phyloP scores from a whole-genome alignment of 2,888 invertebrate genomes.

The Drosophila robusta region DNA sequence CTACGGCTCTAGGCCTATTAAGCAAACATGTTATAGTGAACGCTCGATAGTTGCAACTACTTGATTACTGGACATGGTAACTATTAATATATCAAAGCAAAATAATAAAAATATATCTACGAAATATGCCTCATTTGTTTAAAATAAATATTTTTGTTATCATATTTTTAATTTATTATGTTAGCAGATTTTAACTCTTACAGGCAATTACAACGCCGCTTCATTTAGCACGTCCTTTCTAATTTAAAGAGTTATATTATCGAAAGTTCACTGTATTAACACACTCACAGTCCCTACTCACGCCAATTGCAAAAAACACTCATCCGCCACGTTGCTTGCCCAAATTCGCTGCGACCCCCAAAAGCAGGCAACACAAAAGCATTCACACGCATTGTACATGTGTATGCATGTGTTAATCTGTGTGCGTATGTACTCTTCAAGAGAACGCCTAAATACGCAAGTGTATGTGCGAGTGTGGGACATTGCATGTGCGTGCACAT shows the following conservation, averaged over 20 bases:
- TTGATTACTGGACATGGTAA: too few relatives aligned
- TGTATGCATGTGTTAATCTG: slow-evolving; percentile 7
- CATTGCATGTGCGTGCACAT: slow-evolving; percentile 50
- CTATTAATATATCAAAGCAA: too few relatives aligned
- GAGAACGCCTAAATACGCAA: slow-evolving; percentile 6
- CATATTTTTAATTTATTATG: too few relatives aligned
- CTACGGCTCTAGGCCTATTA: slow-evolving; percentile 70
- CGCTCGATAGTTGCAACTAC: background rate
- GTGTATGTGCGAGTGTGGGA: slow-evolving; percentile 7
- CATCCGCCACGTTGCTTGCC: slow-evolving; percentile 54
- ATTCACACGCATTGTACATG: slow-evolving; percentile 1
- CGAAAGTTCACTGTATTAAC: background rate
- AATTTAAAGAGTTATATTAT: too few relatives aligned
- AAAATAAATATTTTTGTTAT: too few relatives aligned
- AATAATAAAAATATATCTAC: too few relatives aligned
- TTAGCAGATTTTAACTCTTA: too few relatives aligned
- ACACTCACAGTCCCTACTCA: slow-evolving; percentile 6
- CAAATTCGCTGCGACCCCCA: slow-evolving; percentile 62
- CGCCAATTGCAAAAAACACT: slow-evolving; percentile 19
- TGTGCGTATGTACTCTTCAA: slow-evolving; percentile 25
- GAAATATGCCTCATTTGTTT: too few relatives aligned
- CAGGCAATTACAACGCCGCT: background rate
- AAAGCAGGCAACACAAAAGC: slow-evolving; percentile 61
- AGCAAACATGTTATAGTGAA: slow-evolving; percentile 69
- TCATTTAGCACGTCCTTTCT: too few relatives aligned